These are phyloP conservation scores for Volucella inanis DNA, from an alignment of 2,888 invertebrate species.

Conservation along the genomic window DNA sequence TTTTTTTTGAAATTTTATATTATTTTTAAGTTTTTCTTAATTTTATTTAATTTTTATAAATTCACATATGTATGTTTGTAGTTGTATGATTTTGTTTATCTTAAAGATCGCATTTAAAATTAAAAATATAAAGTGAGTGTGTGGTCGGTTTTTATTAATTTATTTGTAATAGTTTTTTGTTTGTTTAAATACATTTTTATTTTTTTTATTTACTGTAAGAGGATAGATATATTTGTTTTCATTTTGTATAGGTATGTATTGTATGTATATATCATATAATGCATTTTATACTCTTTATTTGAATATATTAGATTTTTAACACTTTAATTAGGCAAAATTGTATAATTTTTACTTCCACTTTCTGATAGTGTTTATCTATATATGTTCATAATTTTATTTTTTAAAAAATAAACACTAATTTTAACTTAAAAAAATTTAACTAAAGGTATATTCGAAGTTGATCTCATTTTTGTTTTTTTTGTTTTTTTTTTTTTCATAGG, in stretches of 20 bases:
- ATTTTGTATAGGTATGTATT: conserved; percentile 23
- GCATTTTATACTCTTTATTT: conserved; percentile 32
- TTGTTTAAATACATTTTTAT: background rate
- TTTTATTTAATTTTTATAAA: conserved; percentile 43
- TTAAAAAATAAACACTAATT: background rate
- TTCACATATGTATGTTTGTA: conserved; percentile 34
- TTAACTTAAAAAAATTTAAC: conserved; percentile 18
- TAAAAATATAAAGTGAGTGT: conserved; percentile 53
- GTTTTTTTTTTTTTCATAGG: conserved; percentile 8
- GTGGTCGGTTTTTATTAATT: conserved; percentile 62
- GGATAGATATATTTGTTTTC: conserved; percentile 35
- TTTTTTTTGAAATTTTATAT: background rate
- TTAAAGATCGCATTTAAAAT: conserved; percentile 57
- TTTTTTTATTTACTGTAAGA: conserved; percentile 26
- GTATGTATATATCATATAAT: conserved; percentile 36
- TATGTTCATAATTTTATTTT: conserved; percentile 24
- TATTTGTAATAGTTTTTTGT: conserved; percentile 37
- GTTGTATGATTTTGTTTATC: conserved; percentile 1
- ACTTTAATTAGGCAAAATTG: conserved; percentile 59
- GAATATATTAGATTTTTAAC: conserved; percentile 44
- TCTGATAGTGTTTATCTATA: conserved; percentile 32
- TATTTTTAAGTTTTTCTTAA: background rate
- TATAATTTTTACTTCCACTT: conserved; percentile 13
- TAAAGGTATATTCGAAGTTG: conserved; percentile 51
- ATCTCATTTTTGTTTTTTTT: background rate